A percentile compares a stretch with the other conserved stretches of the same genome.
Evolutionary conservation across 2,888 invertebrate species (phyloP).

Genomic region (Melikaiella ostensackeni): DNA sequence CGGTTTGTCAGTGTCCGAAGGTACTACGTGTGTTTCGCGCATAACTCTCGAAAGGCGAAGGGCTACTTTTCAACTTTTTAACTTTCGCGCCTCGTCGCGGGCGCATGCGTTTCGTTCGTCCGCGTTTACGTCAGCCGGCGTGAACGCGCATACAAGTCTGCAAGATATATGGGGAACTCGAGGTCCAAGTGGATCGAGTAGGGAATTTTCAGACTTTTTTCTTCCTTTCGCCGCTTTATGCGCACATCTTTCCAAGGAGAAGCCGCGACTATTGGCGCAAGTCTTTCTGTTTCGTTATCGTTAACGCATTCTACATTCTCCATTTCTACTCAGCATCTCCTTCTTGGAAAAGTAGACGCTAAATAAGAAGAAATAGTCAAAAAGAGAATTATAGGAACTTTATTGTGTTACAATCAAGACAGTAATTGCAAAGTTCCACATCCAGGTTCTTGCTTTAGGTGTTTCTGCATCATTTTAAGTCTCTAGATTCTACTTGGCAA

Average conservation of each 20-base stretch:
- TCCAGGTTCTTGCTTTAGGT: neutral
- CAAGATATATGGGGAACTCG: constrained; percentile 59
- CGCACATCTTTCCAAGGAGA: constrained; percentile 27
- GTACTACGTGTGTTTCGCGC: constrained; percentile 55
- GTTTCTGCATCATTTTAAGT: neutral
- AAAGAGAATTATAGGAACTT: constrained; percentile 17
- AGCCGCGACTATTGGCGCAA: constrained; percentile 25
- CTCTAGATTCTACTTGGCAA: neutral
- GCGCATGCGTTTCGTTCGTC: constrained; percentile 46
- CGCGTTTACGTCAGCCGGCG: constrained; percentile 40
- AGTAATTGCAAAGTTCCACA: constrained; percentile 15
- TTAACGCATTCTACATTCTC: constrained; percentile 38
- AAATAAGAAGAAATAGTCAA: constrained; percentile 9
- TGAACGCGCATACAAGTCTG: constrained; percentile 44
- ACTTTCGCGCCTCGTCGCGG: constrained; percentile 49
- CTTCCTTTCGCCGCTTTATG: constrained; percentile 48
- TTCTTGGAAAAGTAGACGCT: constrained; percentile 14
- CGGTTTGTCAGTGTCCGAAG: constrained; percentile 65
- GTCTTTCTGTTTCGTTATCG: constrained; percentile 37
- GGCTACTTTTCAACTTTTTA: constrained; percentile 70
- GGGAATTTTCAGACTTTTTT: constrained; percentile 60
- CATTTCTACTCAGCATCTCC: constrained; percentile 1
- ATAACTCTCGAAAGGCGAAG: constrained; percentile 63
- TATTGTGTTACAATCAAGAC: constrained; percentile 14
- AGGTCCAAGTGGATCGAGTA: constrained; percentile 37